Conservation (phyloP, 2,797 vertebrate genomes). For the Cossypha polioptera region DNA sequence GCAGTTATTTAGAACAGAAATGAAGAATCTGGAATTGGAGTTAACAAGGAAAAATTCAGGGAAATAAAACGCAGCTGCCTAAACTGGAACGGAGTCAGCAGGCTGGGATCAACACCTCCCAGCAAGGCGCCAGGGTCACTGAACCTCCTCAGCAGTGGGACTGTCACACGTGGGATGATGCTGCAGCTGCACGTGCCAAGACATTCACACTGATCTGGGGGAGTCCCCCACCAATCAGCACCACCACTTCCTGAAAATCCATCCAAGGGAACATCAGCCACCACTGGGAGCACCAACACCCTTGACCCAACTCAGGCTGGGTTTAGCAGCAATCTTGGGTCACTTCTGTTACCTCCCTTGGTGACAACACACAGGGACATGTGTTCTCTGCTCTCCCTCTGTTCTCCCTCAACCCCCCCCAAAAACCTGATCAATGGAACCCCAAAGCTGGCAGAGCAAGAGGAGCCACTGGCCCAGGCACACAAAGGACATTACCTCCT, state of each 20-base stretch:
- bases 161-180: background rate
- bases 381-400: too few species aligned
- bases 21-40: background rate
- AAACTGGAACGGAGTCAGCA: background rate
- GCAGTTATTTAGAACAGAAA: background rate
- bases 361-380: rapidly evolving
- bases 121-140: background rate
- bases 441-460: background rate
- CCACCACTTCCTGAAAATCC: background rate
- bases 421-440: rapidly evolving
- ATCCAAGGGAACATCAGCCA: background rate
- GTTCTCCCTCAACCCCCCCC: background rate
- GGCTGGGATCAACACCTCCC: background rate
- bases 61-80: slow-evolving; percentile 40
- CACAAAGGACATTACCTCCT: slow-evolving; percentile 80
- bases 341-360: background rate
- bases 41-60: background rate
- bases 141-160: rapidly evolving
- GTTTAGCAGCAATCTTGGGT: rapidly evolving
- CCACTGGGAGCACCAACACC: background rate
- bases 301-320: rapidly evolving
- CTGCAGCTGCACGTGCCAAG: background rate
- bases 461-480: rapidly evolving
- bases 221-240: background rate
- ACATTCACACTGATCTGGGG: background rate